Evolutionary conservation across 2,888 invertebrate species (phyloP).

Genomic region (Acanthopleura granulata): DNA sequence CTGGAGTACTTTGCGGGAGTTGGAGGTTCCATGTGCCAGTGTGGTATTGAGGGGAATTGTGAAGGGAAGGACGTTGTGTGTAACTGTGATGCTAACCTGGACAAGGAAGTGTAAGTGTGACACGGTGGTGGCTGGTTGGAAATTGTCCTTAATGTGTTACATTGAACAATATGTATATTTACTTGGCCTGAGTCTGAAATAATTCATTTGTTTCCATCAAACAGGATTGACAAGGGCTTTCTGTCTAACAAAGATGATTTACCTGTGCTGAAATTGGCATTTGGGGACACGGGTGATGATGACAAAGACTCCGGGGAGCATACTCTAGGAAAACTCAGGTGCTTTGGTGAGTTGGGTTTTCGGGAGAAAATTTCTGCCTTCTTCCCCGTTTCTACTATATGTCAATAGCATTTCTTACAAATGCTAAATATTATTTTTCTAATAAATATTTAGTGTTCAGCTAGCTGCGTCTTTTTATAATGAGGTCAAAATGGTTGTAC

Average conservation of each 20-base stretch:
- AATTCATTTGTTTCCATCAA: neutral
- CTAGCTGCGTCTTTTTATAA: too few relatives aligned
- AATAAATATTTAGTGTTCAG: too few relatives aligned
- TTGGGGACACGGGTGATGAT: conserved; percentile 13
- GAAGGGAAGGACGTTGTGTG: conserved; percentile 27
- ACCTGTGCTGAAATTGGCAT: conserved; percentile 24
- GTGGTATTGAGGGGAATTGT: conserved; percentile 24
- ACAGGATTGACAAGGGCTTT: conserved; percentile 26
- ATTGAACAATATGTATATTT: too few relatives aligned
- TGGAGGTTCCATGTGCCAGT: conserved; percentile 18
- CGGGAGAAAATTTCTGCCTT: too few relatives aligned
- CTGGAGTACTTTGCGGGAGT: conserved; percentile 14
- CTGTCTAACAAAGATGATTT: conserved; percentile 29
- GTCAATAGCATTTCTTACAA: too few relatives aligned
- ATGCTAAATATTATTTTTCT: too few relatives aligned
- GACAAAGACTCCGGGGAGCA: neutral
- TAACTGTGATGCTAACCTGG: conserved; percentile 28
- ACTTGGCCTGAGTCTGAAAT: too few relatives aligned
- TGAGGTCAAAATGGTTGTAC: too few relatives aligned
- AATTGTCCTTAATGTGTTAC: too few relatives aligned
- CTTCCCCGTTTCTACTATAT: too few relatives aligned
- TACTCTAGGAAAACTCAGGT: conserved; percentile 13
- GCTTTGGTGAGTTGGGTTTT: neutral
- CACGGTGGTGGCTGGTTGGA: too few relatives aligned
- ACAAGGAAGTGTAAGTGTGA: conserved; percentile 8